Evolutionary conservation across 2,888 invertebrate species (phyloP).

Genomic region (Metallyticus violacea): DNA sequence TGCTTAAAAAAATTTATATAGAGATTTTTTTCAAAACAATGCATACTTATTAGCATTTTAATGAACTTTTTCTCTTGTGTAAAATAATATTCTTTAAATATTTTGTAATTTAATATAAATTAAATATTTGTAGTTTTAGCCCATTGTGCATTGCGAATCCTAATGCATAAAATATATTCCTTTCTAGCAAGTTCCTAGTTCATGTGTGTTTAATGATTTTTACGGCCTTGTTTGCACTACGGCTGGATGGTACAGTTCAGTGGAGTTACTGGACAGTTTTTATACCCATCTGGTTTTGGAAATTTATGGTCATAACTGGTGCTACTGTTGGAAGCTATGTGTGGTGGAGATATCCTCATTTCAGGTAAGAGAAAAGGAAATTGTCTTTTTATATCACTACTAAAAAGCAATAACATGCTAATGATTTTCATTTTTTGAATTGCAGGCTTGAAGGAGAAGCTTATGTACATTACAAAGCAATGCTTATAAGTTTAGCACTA

Average conservation of each 20-base stretch:
- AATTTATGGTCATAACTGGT: conserved; percentile 84
- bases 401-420: neutral
- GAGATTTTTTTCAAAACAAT: too few relatives aligned
- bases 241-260: conserved; percentile 81
- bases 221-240: conserved; percentile 84
- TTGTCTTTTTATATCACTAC: neutral
- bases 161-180: conserved; percentile 36
- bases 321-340: conserved; percentile 90
- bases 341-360: conserved; percentile 96
- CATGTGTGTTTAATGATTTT: conserved; percentile 91
- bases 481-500: conserved; percentile 92
- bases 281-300: conserved; percentile 97
- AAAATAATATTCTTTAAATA: too few relatives aligned
- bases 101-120: too few relatives aligned
- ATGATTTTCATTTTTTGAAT: conserved; percentile 34
- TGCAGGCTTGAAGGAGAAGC: conserved; percentile 90
- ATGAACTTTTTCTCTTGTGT: too few relatives aligned
- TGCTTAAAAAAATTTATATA: too few relatives aligned
- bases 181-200: conserved; percentile 92
- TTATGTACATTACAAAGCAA: conserved; percentile 96
- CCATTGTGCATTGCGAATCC: neutral
- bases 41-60: too few relatives aligned
- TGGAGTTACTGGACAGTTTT: conserved; percentile 98
- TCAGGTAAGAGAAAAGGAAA: conserved; percentile 59
- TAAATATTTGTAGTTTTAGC: neutral